Evolutionary conservation across 2,888 invertebrate genomes (phyloP), one percentile per base, ranked within the genome.

Genomic region (Theodoxus fluviatilis): DNA sequence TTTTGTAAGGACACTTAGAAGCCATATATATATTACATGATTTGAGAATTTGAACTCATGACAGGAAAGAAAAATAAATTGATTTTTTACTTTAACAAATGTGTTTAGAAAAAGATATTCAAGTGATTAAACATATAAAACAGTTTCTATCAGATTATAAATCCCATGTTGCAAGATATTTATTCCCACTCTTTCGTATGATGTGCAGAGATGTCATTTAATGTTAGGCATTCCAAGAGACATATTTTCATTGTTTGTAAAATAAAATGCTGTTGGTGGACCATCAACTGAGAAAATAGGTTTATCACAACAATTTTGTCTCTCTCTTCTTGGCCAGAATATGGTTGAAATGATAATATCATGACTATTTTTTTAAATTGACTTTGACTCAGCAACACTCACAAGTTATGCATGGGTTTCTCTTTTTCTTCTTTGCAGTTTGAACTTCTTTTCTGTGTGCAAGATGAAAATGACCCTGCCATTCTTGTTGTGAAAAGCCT

Each of bases 401-500:
- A 15, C 15, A 9, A 12, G 12, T 57, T 25, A 18, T 57, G 57
- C 25, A 57, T 9, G 9, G 7, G 7, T 18, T 22, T 15, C 15
- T 18, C 9, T 57, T 18, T 9, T 37, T 71, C 70, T 69, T 25
- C 68, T 49, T 82, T 83, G 71, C 84, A 85, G 84, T 86, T 78
- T 80, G 86, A 87, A 73, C 66, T 87, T 52, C 75, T 87, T 66
- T 86, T 87, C 76, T 85, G 85, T 75, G 83, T 87, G n/a, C 83
- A 84, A 73, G 84, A 85, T 72, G 84, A 83, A 65, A 79, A 79
- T 67, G 86, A 87, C 72, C 84, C 86, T 49, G 85, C 85, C 25
- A 82, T 86, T 57, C 81, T 85, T 77, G 80, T 87, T 22, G 85
- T 87, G 18, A 79, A 85, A 70, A 85, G 83, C 75, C 76, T 87